A percentile compares a stretch with the other conserved stretches of the same genome.
Evolutionary conservation across 2,797 vertebrate genomes (phyloP).

Genomic region (Lagodon rhomboides): DNA sequence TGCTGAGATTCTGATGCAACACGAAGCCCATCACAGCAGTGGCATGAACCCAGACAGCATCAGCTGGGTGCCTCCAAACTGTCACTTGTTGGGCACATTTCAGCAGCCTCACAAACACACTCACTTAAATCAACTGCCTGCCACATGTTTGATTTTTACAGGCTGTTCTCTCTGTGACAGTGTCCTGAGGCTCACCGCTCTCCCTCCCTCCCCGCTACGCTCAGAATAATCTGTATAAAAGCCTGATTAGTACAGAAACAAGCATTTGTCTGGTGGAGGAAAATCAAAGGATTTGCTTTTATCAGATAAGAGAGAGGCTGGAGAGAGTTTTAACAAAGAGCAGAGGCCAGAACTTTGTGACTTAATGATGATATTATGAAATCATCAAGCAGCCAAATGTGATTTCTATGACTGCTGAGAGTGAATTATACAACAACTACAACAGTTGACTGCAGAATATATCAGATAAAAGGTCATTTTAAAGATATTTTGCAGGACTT

Average conservation of each 20-base stretch:
- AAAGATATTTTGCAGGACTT: background rate
- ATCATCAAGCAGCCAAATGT: background rate
- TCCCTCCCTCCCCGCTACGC: background rate
- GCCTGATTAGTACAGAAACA: slow-evolving; percentile 39
- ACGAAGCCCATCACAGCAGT: background rate
- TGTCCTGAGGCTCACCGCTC: slow-evolving; percentile 12
- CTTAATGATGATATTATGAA: background rate
- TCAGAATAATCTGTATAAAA: slow-evolving; percentile 58
- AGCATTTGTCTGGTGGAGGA: slow-evolving; percentile 24
- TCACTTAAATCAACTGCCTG: slow-evolving; percentile 33
- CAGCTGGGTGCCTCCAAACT: slow-evolving; percentile 1
- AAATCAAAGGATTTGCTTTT: slow-evolving; percentile 40
- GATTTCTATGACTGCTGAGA: background rate
- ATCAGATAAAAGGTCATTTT: background rate
- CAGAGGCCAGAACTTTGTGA: background rate
- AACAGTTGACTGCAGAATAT: background rate
- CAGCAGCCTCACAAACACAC: slow-evolving; percentile 18
- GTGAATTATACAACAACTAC: background rate
- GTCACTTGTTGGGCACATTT: background rate
- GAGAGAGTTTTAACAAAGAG: slow-evolving; percentile 2
- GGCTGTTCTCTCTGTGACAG: background rate
- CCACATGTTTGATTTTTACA: slow-evolving; percentile 29
- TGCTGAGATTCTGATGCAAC: background rate
- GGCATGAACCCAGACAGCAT: background rate
- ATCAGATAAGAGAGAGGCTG: slow-evolving; percentile 10